phyloP scores from a whole-genome alignment of 2,113 vertebrate species.

The Petroica traversi region DNA sequence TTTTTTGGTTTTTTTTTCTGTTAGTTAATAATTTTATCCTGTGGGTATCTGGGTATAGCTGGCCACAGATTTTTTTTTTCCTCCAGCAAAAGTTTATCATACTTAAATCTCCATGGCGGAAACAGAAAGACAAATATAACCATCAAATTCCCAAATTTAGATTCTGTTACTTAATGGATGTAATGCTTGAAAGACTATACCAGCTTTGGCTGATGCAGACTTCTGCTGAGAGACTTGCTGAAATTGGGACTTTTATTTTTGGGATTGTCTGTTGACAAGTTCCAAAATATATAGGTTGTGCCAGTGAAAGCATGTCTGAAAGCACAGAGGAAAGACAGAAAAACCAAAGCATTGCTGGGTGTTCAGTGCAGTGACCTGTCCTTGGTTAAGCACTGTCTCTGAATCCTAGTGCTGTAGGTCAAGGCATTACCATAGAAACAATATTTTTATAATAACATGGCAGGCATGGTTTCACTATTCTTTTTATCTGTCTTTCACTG shows the following conservation, averaged over 20 bases:
- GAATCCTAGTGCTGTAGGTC: background rate
- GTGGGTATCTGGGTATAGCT: background rate
- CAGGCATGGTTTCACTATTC: background rate
- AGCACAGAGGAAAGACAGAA: background rate
- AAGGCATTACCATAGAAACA: background rate
- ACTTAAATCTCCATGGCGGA: background rate
- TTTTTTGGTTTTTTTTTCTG: too few relatives aligned
- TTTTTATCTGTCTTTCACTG: background rate
- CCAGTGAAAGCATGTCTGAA: background rate
- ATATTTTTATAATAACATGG: background rate
- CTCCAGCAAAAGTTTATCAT: background rate
- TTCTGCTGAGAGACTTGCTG: rapidly evolving
- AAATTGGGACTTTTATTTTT: background rate
- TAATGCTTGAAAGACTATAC: background rate
- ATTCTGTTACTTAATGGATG: background rate
- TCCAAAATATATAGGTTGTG: background rate
- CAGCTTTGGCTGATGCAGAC: background rate
- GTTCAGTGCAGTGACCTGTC: background rate
- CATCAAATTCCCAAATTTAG: background rate
- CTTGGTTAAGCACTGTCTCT: background rate
- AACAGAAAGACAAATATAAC: background rate
- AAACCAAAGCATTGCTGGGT: background rate
- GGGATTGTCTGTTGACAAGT: background rate
- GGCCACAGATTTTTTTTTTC: background rate
- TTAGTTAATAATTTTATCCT: too few relatives aligned